A percentile compares a stretch with the other conserved stretches of the same genome.
These are phyloP conservation scores for Neuroterus valhalla DNA, from an alignment of 1,140 invertebrate genomes.

Conservation along the genomic window DNA sequence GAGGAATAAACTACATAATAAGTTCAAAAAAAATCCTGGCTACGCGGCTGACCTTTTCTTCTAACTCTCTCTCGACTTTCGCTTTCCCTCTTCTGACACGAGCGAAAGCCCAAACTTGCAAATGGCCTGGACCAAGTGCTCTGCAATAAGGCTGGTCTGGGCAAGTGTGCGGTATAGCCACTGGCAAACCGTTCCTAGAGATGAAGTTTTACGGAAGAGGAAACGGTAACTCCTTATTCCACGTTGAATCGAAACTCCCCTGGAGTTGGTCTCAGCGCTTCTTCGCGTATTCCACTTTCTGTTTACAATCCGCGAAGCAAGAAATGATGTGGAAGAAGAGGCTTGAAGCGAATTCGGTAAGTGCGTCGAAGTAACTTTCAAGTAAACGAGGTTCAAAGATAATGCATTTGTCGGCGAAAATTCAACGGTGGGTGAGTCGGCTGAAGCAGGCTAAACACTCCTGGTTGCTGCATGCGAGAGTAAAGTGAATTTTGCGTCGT, in stretches of 20 bases:
- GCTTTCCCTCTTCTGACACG: background rate
- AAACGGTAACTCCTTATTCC: constrained; percentile 3
- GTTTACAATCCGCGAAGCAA: constrained; percentile 6
- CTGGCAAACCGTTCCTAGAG: background rate
- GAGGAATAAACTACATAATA: no score
- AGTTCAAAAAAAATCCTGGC: no score
- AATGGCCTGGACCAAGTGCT: background rate
- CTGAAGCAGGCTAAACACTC: no score
- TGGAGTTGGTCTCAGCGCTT: background rate
- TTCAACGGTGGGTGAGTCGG: background rate
- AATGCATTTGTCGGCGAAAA: background rate
- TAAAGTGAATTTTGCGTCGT: no score
- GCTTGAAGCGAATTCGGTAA: background rate
- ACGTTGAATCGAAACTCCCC: constrained; percentile 2
- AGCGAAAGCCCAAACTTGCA: constrained; percentile 14
- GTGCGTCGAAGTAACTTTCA: background rate
- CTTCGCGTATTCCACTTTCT: background rate
- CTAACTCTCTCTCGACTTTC: background rate
- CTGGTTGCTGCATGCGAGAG: no score
- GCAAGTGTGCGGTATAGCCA: constrained; percentile 7
- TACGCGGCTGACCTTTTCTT: no score
- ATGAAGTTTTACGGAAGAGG: background rate
- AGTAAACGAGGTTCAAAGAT: background rate
- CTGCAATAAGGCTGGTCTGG: background rate
- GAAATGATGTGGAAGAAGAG: background rate